Base-by-base conservation (phyloP, 2,797 vertebrate genomes). In the Picus viridis region DNA sequence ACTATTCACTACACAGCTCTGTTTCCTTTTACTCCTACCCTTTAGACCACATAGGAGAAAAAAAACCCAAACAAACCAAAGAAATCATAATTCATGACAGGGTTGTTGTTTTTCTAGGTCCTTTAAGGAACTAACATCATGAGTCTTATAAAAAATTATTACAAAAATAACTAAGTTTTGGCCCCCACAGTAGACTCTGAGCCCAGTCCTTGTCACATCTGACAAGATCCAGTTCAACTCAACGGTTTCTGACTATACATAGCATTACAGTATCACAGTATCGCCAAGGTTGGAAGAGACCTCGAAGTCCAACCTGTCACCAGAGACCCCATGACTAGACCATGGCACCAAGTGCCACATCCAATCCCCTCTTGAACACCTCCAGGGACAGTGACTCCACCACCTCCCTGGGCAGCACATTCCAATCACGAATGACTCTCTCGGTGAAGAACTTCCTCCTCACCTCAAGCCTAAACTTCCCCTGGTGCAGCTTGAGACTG, bases 1-100 rank as follows among this genome's bases (percentile, higher is more conserved):
- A 16, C 19, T 2, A 3, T 6, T 83, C 70, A 14, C 51, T 17
- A 7, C 0, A 1, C 16, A 75, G 5, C 26, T 58, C 63, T 56
- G 56, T 13, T 67, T 57, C 45, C 41, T 6, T 14, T 59, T 86
- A 41, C 26, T 85, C 51, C 18, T n/a, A 70, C 9, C 76, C 22
- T 30, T 75, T 73, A 41, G 32, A 26, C 56, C 45, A 54, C 4
- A 2, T 6, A 49, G 49, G 9, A 78, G 5, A 0, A 27, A 41
- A 58, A 53, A 19, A 20, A 58, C n/a, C n/a, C n/a, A n/a, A 23
- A 17, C 75, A 4, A 0, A 23, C 34, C n/a, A 58, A 53, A 19
- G 12, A 58, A 27, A 17, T 12, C 26, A 57, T 29, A 80, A 76
- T 57, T 56, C 22, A 11, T 20, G 10, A 56, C 10, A 57, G 7